Conservation (phyloP, 2,113 vertebrate genomes). For the Chlamydotis undulata region DNA sequence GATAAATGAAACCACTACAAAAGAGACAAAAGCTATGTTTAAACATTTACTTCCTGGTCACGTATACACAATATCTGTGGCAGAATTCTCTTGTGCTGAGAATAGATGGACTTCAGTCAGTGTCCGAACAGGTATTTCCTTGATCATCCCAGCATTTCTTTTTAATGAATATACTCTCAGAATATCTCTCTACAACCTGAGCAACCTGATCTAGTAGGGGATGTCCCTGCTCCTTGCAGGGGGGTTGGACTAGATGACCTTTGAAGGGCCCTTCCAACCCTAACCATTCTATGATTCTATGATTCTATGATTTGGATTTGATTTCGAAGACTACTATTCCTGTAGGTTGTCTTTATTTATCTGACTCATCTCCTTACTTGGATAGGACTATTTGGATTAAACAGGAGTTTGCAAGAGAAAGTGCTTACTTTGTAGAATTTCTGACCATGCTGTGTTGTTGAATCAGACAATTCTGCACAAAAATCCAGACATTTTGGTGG, state of each 20-base stretch:
- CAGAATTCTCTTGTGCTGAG: not conserved
- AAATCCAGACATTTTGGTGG: not conserved
- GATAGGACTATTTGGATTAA: not conserved
- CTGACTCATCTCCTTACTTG: not conserved
- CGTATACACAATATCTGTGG: conserved; percentile 29
- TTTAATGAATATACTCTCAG: not conserved
- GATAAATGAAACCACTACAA: not conserved
- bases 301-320: not conserved
- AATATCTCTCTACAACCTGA: not conserved
- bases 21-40: not conserved
- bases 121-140: conserved; percentile 62
- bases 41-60: conserved; percentile 18
- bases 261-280: too few relatives aligned
- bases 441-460: not conserved
- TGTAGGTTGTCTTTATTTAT: not conserved
- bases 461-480: not conserved
- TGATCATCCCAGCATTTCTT: not conserved
- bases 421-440: not conserved
- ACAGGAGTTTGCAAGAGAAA: not conserved
- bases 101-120: not conserved
- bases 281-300: too few relatives aligned
- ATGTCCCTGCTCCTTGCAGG: too few relatives aligned
- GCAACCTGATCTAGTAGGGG: too few relatives aligned
- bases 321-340: not conserved
- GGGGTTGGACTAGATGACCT: too few relatives aligned